These are phyloP conservation scores for Theretra japonica DNA, from an alignment of 2,888 invertebrate genomes.

Conservation along the genomic window DNA sequence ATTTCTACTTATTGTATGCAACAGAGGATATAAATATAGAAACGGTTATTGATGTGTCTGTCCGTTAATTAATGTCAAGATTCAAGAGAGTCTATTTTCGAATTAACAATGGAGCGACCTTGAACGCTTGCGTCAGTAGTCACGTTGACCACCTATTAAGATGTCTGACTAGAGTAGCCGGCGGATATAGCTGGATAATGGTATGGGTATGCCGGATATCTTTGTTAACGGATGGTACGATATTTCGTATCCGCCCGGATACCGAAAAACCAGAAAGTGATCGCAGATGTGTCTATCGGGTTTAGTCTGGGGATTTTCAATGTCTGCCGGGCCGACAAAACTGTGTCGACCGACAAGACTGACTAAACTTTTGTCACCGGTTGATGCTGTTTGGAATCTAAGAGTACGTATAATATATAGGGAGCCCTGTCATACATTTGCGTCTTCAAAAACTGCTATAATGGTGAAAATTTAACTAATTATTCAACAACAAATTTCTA, in stretches of 20 bases:
- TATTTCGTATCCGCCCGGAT: no score
- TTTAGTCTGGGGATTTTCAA: no score
- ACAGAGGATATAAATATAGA: not conserved
- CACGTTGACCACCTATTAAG: constrained; percentile 4
- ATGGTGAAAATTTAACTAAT: no score
- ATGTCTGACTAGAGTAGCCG: not conserved
- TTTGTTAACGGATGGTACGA: not conserved
- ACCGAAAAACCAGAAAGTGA: not conserved
- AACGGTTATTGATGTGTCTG: constrained; percentile 16
- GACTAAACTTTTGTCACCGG: no score
- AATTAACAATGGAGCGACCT: constrained; percentile 9
- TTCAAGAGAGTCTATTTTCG: constrained; percentile 22
- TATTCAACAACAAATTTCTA: no score
- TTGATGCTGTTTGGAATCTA: no score
- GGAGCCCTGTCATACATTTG: no score
- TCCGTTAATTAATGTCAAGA: constrained; percentile 21
- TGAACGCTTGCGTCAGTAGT: constrained; percentile 5
- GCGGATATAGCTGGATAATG: not conserved
- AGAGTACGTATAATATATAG: no score
- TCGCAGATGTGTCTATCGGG: no score
- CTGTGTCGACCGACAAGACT: no score
- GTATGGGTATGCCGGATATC: not conserved
- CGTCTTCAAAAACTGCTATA: no score
- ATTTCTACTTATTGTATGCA: not conserved
- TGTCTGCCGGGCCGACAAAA: no score